A percentile compares a stretch with the other conserved stretches of the same genome.
phyloP scores from a whole-genome alignment of 2,113 vertebrate genomes.

The Hypomesus transpacificus region DNA sequence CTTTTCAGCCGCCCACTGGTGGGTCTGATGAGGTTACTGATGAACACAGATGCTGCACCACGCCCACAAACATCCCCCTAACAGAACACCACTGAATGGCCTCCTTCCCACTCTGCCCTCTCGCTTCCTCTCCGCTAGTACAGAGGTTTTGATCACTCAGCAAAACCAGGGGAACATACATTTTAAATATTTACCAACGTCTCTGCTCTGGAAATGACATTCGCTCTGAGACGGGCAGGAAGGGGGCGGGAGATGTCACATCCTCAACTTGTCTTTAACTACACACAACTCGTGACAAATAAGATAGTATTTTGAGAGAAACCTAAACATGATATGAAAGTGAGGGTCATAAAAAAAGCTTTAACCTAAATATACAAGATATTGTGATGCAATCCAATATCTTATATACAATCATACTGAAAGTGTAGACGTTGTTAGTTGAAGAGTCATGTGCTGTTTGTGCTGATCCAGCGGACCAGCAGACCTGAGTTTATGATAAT shows the following conservation, averaged over 20 bases:
- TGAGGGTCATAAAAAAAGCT: too few species aligned
- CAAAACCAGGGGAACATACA: slow-evolving; percentile 49
- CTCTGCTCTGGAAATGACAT: slow-evolving; percentile 44
- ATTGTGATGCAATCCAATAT: too few species aligned
- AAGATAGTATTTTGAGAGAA: too few species aligned
- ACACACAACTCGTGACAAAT: too few species aligned
- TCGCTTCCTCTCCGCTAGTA: slow-evolving; percentile 8
- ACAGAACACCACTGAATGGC: not conserved
- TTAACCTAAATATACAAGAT: too few species aligned
- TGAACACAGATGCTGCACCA: not conserved
- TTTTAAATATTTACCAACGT: slow-evolving; percentile 63
- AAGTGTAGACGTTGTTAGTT: too few species aligned
- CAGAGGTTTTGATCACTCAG: slow-evolving; percentile 31
- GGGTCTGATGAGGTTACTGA: slow-evolving; percentile 4
- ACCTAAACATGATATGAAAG: too few species aligned
- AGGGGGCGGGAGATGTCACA: slow-evolving; percentile 9
- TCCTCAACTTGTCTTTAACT: too few species aligned
- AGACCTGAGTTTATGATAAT: too few species aligned
- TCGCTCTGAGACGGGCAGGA: slow-evolving; percentile 36
- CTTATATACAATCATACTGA: too few species aligned
- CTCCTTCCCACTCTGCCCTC: not conserved
- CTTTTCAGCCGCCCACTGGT: not conserved
- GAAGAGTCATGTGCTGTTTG: too few species aligned
- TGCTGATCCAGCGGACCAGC: too few species aligned
- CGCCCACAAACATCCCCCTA: not conserved